Evolutionary conservation across 53 echinoderm and acorn worm genomes (phyloP).

Genomic region (Actinopyga echinites): DNA sequence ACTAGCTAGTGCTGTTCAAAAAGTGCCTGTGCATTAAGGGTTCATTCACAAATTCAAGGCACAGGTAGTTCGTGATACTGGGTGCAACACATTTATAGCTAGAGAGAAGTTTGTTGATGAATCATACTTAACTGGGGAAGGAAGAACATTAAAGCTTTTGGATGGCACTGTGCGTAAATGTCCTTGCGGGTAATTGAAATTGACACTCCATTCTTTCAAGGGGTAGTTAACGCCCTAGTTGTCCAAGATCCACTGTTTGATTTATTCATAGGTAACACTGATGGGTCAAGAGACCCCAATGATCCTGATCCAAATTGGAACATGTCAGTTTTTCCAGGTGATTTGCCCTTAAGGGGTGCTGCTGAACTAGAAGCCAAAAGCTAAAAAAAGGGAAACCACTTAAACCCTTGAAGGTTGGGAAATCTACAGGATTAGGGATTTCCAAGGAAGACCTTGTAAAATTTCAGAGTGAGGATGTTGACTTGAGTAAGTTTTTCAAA

Average conservation of each 20-base stretch:
- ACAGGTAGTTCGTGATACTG: constrained; percentile 9
- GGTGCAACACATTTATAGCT: not conserved
- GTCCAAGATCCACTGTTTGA: not conserved
- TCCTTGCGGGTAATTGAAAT: not conserved
- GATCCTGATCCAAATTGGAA: not conserved
- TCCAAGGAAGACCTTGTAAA: not conserved
- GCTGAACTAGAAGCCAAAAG: constrained; percentile 4
- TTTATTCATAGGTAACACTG: constrained; percentile 13
- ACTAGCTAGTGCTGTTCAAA: too few species aligned
- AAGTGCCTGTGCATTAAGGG: not conserved
- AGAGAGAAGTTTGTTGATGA: not conserved
- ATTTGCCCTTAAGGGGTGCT: not conserved
- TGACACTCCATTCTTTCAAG: not conserved
- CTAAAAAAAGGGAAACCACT: not conserved
- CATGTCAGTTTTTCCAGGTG: too few species aligned
- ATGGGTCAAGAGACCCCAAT: not conserved
- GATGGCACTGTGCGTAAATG: not conserved
- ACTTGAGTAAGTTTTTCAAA: not conserved
- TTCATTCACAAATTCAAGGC: not conserved
- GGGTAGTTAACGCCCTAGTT: constrained; percentile 2
- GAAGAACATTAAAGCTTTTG: not conserved
- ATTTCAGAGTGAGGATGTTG: not conserved
- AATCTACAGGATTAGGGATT: not conserved
- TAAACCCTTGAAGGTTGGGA: not conserved
- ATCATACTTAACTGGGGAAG: not conserved